These are phyloP conservation scores for Aleadryas rufinucha DNA, from an alignment of 2,113 vertebrate species.

Conservation along the genomic window DNA sequence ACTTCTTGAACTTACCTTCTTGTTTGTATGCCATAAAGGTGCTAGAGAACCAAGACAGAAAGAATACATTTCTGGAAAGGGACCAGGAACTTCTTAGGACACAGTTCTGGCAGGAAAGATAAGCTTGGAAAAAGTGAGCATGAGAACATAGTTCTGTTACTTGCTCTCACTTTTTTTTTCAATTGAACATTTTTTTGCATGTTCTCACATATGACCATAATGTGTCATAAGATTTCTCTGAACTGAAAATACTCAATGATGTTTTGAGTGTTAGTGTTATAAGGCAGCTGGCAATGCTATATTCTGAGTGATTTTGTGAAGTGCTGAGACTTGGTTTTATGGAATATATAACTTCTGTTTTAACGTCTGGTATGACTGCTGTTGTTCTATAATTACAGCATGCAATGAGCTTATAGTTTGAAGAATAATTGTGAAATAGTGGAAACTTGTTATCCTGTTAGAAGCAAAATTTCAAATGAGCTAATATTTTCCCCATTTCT, in stretches of 20 bases:
- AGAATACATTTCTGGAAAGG: not conserved
- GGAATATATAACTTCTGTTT: not conserved
- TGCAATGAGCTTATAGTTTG: not conserved
- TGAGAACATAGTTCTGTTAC: not conserved
- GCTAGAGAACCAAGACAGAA: slow-evolving; percentile 2
- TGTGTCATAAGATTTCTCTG: not conserved
- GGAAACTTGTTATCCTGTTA: not conserved
- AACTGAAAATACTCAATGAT: not conserved
- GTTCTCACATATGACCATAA: not conserved
- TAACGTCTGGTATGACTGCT: not conserved
- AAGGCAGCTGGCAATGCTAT: not conserved
- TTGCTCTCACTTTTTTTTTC: not conserved
- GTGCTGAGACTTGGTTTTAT: not conserved
- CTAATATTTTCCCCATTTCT: not conserved
- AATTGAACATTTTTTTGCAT: not conserved
- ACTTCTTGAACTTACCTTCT: not conserved
- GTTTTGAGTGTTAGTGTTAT: not conserved
- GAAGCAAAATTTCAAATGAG: not conserved
- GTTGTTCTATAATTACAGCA: not conserved
- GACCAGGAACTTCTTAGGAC: not conserved
- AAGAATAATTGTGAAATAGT: not conserved
- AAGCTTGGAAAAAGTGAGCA: not conserved
- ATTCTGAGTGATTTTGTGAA: not conserved
- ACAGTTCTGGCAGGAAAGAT: not conserved
- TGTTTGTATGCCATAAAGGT: not conserved